Percentiles rank a stretch among this genome's conserved stretches.
Evolutionary conservation across 2,797 vertebrate genomes (phyloP).

Genomic region (Sylvilagus floridanus): DNA sequence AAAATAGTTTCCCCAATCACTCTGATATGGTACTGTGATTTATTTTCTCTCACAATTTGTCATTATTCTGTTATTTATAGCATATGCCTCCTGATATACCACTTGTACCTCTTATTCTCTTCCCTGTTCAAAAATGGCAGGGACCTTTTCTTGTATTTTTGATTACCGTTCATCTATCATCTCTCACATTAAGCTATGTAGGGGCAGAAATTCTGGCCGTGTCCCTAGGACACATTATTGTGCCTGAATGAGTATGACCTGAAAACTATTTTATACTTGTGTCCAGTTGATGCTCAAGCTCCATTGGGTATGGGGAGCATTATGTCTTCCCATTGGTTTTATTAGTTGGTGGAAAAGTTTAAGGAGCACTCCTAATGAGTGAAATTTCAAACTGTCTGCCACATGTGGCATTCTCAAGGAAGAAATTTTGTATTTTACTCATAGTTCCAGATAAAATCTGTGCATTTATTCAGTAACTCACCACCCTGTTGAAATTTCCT

Average conservation of each 20-base stretch:
- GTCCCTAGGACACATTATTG: neutral
- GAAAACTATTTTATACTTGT: neutral
- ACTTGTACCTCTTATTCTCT: neutral
- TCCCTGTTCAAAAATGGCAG: neutral
- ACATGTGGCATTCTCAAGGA: neutral
- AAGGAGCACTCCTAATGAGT: neutral
- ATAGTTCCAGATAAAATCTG: slow-evolving; percentile 5
- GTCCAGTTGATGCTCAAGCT: neutral
- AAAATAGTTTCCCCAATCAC: neutral
- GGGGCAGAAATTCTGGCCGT: neutral
- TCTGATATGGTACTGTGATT: neutral
- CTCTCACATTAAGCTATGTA: neutral
- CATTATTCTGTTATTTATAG: neutral
- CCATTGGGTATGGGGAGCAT: neutral
- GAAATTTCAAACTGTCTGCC: neutral
- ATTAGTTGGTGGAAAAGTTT: neutral
- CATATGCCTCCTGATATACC: neutral
- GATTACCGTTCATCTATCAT: neutral
- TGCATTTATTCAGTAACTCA: neutral
- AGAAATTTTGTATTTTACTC: neutral
- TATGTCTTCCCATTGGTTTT: neutral
- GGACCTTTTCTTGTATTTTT: neutral
- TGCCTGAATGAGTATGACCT: neutral
- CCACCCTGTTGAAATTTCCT: neutral
- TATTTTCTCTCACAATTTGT: neutral